Base-by-base conservation (phyloP, 2,888 invertebrate species). In the Mimas tiliae region DNA sequence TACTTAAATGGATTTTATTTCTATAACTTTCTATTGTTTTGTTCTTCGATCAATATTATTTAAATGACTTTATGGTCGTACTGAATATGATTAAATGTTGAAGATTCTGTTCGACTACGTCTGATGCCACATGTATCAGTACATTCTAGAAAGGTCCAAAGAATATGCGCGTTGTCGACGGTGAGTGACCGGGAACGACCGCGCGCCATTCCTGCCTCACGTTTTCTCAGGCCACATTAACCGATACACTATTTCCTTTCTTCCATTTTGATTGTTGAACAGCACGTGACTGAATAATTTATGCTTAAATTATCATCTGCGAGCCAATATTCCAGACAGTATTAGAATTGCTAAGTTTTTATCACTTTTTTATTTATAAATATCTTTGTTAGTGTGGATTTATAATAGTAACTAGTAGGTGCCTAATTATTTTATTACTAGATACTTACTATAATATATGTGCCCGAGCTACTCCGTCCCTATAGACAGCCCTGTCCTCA, bases 171-270 rank as follows among this genome's bases (percentile, higher is more conserved):
- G 69, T 70, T 63, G 72, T 58, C 12, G 14, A 19, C 50, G 84
- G 87, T 87, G 86, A 85, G 71, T 88, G 88, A 87, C 86, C 84
- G 76, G 67, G 64, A 68, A 47, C 79, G 78, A 72, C 74, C 74
- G 73, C 50, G 69, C 69, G 66, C 63, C 53, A 51, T 58, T 64
- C 45, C 51, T 52, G 21, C 67, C 70, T 77, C 82, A 83, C 82
- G 83, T 83, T 83, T 79, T 69, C 47, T 63, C 65, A 68, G 70
- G 68, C 70, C 71, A 72, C 58, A 66, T 64, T 66, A 65, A 65
- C 63, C 45, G 64, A 65, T 55, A 66, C 68, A 72, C 74, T 67
- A 69, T 76, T 74, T 73, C 72, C 72, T 78, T 79, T 78, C 76
- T 75, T 72, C 68, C 75, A 74, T 72, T 74, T 66, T 58, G 65